Base-by-base conservation (phyloP, 1,140 invertebrate species). In the Polyergus mexicanus region DNA sequence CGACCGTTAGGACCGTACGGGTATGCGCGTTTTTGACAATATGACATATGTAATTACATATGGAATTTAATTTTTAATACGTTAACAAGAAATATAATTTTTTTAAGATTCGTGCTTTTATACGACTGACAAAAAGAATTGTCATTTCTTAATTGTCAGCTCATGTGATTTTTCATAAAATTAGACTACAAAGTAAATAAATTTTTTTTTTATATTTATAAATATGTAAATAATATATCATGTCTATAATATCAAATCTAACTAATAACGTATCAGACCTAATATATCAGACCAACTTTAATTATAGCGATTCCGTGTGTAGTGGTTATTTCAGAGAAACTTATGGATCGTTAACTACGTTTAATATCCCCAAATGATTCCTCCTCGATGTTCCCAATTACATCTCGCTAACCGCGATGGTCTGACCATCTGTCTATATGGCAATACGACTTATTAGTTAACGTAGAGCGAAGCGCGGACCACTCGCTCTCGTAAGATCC, bases 291-390 rank as follows among this genome's bases (percentile, higher is more conserved):
- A 74, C 5, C 35, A 35, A 74, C 25, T 83, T 83, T 83, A 83
- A 83, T 74, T 81, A 60, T 56, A 81, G 25, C 19, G 25, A 35
- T 25, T 72, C 4, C 38, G 22, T 22, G 11, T 35, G 8, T 10
- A 80, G 32, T 25, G 62, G 60, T 85, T 85, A 68, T 66, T 85
- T 25, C 38, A 80, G 32, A 62, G 19, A 19, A 77, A 22, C 65
- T 80, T 35, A n/a, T 58, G 47, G 62, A 28, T 78, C 75, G 75
- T 81, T 81, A 81, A 65, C 62, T 80, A 35, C 38, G 75, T 16
- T 85, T 85, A 85, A 85, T 85, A 63, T 68, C 68, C 22, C 16
- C 47, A 72, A 86, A 84, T 32, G 80, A 80, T 69, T 85, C 54
- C 76, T 86, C 51, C 60, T 72, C 47, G 66, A 81, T 72, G 44